Percentiles rank a stretch among this genome's conserved stretches.
Evolutionary conservation across 2,888 invertebrate species (phyloP).

Genomic region (Phania funesta): DNA sequence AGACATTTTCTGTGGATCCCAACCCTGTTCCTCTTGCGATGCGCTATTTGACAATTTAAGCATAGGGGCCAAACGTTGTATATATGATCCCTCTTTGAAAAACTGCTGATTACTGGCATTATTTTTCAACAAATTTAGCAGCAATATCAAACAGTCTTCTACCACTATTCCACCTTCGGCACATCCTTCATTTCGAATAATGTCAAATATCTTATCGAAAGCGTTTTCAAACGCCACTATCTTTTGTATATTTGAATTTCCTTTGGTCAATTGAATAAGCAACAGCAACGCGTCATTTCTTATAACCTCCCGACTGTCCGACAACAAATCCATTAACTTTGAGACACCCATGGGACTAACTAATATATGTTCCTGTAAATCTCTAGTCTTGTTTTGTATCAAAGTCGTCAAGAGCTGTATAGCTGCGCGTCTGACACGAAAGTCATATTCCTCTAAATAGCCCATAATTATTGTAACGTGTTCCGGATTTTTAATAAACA

Average conservation of each 20-base stretch:
- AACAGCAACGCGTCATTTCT: slow-evolving; percentile 96
- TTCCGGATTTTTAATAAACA: slow-evolving; percentile 94
- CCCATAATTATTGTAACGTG: slow-evolving; percentile 91
- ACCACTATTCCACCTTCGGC: slow-evolving; percentile 98
- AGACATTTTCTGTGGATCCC: slow-evolving; percentile 96
- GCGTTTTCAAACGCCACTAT: slow-evolving; percentile 99
- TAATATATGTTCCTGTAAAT: slow-evolving; percentile 92
- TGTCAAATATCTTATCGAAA: slow-evolving; percentile 96
- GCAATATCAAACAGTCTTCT: slow-evolving; percentile 96
- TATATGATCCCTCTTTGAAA: slow-evolving; percentile 98
- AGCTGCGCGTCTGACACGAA: slow-evolving; percentile 93
- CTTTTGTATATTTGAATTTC: slow-evolving; percentile 98
- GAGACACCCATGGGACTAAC: slow-evolving; percentile 98
- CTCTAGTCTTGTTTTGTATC: slow-evolving; percentile 91
- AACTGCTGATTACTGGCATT: slow-evolving; percentile 99
- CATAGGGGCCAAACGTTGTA: slow-evolving; percentile 94
- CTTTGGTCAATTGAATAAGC: slow-evolving; percentile 92
- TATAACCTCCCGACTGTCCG: slow-evolving; percentile 96
- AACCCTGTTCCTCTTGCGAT: slow-evolving; percentile 87
- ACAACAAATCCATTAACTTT: slow-evolving; percentile 96
- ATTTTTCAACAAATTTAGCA: slow-evolving; percentile 95
- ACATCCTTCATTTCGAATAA: slow-evolving; percentile 94
- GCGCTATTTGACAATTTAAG: slow-evolving; percentile 85
- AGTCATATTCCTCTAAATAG: slow-evolving; percentile 96
- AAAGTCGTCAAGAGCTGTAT: slow-evolving; percentile 94